A percentile compares a stretch with the other conserved stretches of the same genome.
phyloP scores from a whole-genome alignment of 2,113 vertebrate species.

The Misgurnus mizolepis region DNA sequence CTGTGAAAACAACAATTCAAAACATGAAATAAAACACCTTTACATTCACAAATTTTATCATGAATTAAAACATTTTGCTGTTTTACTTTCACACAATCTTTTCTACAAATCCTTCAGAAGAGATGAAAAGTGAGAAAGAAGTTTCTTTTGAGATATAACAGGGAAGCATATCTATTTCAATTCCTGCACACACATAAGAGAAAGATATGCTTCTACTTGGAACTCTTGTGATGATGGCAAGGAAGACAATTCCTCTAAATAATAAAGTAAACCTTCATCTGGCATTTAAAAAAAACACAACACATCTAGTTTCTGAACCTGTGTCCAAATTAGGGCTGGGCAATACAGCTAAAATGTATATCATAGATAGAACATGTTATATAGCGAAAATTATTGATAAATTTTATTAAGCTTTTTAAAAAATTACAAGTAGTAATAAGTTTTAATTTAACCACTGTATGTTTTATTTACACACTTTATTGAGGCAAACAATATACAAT shows the following conservation, averaged over 20 bases:
- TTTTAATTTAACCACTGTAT: no score
- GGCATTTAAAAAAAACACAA: constrained; percentile 11
- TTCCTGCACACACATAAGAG: not conserved
- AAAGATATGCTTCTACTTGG: constrained; percentile 1
- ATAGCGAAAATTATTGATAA: no score
- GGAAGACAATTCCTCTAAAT: constrained; percentile 5
- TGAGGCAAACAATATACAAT: no score
- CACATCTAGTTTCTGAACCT: constrained; percentile 6
- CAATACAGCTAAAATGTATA: no score
- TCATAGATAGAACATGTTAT: no score
- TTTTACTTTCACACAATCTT: not conserved
- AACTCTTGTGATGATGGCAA: not conserved
- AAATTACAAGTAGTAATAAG: no score
- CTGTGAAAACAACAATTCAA: not conserved
- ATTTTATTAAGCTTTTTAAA: no score
- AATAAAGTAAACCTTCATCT: constrained; percentile 11
- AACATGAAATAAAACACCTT: not conserved
- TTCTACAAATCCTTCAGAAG: not conserved
- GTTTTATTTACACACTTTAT: no score
- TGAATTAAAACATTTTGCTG: not conserved
- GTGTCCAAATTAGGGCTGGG: not conserved
- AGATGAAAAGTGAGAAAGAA: constrained; percentile 1
- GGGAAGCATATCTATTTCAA: not conserved
- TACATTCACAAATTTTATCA: constrained; percentile 6
- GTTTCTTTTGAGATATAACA: constrained; percentile 8